Evolutionary conservation across 2,113 vertebrate genomes (phyloP), one percentile per base, ranked within the genome.

Genomic region (Microcebus lehilahytsara): DNA sequence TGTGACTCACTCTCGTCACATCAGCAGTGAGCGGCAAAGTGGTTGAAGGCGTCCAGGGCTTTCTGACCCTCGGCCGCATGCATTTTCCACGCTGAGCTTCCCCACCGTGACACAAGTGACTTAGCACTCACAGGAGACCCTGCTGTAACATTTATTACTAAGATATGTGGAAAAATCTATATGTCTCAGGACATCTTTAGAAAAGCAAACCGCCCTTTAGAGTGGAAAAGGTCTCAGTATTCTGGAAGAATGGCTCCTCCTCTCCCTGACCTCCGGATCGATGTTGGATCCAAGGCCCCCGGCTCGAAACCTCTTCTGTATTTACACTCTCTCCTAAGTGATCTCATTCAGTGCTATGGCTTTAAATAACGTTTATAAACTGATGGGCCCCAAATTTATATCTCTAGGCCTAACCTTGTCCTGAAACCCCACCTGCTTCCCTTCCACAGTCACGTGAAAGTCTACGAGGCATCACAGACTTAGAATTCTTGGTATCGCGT

Each of bases 141-240:
- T 67, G 84, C 91, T 51, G 86, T 75, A 89, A 94, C 95, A 88
- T 97, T 92, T 95, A 98, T 97, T 85, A 79, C 84, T 85, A 97
- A 97, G 97, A 97, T 96, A 96, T 96, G 97, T 97, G 97, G 96
- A 30, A 96, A 96, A 96, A 97, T 98, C 97, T 85, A 97, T 97
- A 96, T 42, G 90, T 91, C 95, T 93, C 77, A 69, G 87, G 85
- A 79, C 91, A 93, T 93, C 72, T 53, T 92, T 97, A 93, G 87
- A 95, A 91, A 96, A 69, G 97, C 93, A 93, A 81, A 66, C 53
- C 17, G 83, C 93, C 94, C 91, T 97, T 64, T 89, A 56, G 89
- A 97, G 88, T 83, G 72, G 80, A 78, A 97, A 97, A 97, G 98
- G 98, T 95, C 96, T 96, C 62, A 6, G 8, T 51, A 4, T 67